Evolutionary conservation across 2,113 vertebrate genomes (phyloP).

Genomic region (Isurus oxyrinchus): DNA sequence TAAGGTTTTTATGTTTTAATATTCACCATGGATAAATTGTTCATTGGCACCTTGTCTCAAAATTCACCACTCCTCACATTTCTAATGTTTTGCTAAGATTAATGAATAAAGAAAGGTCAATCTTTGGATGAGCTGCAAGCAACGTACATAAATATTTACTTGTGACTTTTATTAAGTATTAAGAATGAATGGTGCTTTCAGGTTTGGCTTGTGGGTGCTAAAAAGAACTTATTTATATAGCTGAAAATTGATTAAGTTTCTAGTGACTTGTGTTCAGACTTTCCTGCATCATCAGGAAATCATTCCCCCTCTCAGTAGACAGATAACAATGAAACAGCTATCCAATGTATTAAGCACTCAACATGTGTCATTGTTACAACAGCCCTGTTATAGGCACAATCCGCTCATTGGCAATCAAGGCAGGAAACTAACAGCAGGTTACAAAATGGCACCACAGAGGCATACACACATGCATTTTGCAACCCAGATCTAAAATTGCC

Average conservation of each 20-base stretch:
- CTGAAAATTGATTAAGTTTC: constrained; percentile 10
- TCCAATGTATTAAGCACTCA: neutral
- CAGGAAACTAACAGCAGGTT: neutral
- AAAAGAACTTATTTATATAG: neutral
- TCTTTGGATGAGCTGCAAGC: too few relatives aligned
- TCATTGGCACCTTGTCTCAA: neutral
- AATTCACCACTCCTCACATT: neutral
- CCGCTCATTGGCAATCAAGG: neutral
- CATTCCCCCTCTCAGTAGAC: neutral
- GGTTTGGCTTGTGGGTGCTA: neutral
- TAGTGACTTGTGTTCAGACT: neutral
- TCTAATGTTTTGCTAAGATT: neutral
- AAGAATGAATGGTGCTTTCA: constrained; percentile 6
- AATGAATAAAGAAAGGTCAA: neutral
- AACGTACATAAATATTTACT: neutral
- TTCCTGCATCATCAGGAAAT: neutral
- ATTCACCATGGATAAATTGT: neutral
- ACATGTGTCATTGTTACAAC: neutral
- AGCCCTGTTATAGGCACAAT: neutral
- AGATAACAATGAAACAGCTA: neutral
- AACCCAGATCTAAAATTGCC: neutral
- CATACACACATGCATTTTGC: neutral
- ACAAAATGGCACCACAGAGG: neutral
- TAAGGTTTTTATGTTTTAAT: neutral
- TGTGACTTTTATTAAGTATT: neutral